Conservation (phyloP, 2,113 vertebrate species). For the Engystomops pustulosus region DNA sequence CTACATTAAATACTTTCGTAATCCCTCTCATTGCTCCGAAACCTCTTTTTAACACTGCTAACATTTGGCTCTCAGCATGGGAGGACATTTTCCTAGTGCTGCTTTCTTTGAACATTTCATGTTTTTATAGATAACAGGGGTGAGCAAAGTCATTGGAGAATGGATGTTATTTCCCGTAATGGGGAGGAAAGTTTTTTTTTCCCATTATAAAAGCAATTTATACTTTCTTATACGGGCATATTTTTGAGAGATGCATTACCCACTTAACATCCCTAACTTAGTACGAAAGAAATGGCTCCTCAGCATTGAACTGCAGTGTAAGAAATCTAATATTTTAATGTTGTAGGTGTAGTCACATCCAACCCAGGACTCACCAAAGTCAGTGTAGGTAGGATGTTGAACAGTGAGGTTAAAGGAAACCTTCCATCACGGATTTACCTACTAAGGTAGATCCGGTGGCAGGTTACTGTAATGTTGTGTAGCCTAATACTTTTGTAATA, state of each 20-base stretch:
- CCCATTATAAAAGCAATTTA: slow-evolving; percentile 55
- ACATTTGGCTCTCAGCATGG: slow-evolving; percentile 45
- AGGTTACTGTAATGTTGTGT: no score
- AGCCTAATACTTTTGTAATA: no score
- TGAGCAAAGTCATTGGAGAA: slow-evolving; percentile 39
- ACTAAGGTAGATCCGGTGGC: no score
- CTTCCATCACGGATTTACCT: no score
- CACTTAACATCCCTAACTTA: slow-evolving; percentile 34
- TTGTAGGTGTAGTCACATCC: neutral
- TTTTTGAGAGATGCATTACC: slow-evolving; percentile 49
- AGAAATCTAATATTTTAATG: neutral
- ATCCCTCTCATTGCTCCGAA: slow-evolving; percentile 45
- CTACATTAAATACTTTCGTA: slow-evolving; percentile 51
- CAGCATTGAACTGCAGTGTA: neutral
- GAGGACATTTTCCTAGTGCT: slow-evolving; percentile 39
- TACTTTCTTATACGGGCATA: slow-evolving; percentile 46
- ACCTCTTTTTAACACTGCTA: slow-evolving; percentile 46
- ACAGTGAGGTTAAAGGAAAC: neutral
- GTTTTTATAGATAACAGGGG: slow-evolving; percentile 57
- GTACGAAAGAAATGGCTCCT: slow-evolving; percentile 3
- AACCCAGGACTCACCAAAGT: neutral
- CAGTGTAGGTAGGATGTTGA: neutral
- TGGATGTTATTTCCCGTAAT: slow-evolving; percentile 57
- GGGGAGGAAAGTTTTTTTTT: slow-evolving; percentile 41
- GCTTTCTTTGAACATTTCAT: slow-evolving; percentile 29